A percentile compares a stretch with the other conserved stretches of the same genome.
Conservation (phyloP, 2,888 invertebrate genomes). For the Dyspetes luteomarginatus region DNA sequence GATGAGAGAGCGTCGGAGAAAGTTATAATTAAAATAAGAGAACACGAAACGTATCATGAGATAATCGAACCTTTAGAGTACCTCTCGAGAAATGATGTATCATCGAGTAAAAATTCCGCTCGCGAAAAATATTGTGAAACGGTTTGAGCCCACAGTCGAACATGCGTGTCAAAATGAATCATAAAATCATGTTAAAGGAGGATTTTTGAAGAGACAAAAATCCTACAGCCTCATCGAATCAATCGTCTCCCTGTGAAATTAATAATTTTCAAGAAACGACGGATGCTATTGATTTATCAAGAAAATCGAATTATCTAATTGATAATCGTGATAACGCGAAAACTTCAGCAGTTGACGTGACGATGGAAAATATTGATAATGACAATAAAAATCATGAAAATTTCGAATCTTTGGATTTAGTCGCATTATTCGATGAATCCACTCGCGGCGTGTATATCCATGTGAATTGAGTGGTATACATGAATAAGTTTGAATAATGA, state of each 20-base stretch:
- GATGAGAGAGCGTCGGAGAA: constrained; percentile 44
- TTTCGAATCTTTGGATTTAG: not conserved
- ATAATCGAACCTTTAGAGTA: not conserved
- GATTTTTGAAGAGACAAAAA: too few species aligned
- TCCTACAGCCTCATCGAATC: not conserved
- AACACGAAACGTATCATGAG: not conserved
- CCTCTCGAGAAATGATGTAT: not conserved
- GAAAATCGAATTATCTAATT: not conserved
- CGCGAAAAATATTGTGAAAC: not conserved
- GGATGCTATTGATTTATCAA: not conserved
- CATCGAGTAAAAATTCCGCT: too few species aligned
- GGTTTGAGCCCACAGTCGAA: not conserved
- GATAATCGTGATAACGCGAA: not conserved
- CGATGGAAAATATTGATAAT: not conserved
- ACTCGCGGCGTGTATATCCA: not conserved
- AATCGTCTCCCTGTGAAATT: not conserved
- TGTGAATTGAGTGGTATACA: constrained; percentile 65
- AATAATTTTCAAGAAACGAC: not conserved
- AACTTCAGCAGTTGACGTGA: not conserved
- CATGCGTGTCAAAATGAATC: not conserved
- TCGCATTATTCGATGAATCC: not conserved
- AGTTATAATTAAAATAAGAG: constrained; percentile 50
- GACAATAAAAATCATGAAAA: not conserved
- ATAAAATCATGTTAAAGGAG: not conserved
- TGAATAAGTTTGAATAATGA: constrained; percentile 69